Conservation (phyloP, 2,113 vertebrate genomes). For the Phoxinus phoxinus region DNA sequence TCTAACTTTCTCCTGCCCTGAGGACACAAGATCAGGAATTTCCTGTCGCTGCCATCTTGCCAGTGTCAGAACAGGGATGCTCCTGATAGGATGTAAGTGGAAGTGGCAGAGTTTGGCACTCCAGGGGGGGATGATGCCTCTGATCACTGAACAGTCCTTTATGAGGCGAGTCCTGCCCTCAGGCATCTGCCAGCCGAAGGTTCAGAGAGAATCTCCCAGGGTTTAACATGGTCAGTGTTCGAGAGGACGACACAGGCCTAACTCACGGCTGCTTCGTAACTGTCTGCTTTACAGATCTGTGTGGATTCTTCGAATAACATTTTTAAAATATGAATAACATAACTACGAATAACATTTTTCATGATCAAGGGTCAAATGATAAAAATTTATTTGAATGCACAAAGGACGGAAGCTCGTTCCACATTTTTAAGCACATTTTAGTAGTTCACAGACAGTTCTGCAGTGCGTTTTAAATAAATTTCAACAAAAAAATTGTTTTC, state of each 20-base stretch:
- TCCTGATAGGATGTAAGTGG: not conserved
- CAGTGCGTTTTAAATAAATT: too few species aligned
- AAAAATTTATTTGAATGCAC: too few species aligned
- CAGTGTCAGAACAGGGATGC: not conserved
- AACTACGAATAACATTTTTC: not conserved
- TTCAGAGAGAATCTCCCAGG: not conserved
- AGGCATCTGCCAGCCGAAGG: conserved; percentile 18
- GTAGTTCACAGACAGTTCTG: too few species aligned
- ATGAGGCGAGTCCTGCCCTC: conserved; percentile 20
- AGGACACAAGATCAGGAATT: conserved; percentile 5
- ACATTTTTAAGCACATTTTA: too few species aligned
- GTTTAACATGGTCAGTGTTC: not conserved
- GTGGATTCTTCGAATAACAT: not conserved
- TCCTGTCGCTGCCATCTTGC: not conserved
- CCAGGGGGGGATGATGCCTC: not conserved
- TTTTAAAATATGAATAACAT: too few species aligned
- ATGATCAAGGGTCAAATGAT: not conserved
- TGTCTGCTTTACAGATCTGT: not conserved
- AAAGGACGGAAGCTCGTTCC: too few species aligned
- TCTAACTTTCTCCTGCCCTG: not conserved
- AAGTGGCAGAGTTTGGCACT: not conserved
- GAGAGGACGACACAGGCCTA: not conserved
- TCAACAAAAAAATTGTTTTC: too few species aligned
- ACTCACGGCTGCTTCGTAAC: not conserved
- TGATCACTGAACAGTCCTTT: not conserved